Evolutionary conservation across 2,113 vertebrate genomes (phyloP).

Genomic region (Thryonomys swinderianus): DNA sequence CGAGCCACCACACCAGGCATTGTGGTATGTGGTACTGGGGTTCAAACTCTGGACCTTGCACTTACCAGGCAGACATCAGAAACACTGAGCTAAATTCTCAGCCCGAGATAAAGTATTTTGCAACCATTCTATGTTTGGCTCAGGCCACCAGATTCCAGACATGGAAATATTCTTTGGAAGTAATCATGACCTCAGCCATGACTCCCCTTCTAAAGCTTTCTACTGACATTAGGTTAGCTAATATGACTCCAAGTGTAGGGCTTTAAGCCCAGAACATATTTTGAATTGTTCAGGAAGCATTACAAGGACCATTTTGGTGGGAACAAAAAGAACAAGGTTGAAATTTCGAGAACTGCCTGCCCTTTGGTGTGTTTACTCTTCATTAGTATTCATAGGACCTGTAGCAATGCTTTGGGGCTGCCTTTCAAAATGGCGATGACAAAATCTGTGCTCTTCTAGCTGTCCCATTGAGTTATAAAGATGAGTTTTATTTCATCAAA

Average conservation of each 20-base stretch:
- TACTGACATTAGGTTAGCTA: background rate
- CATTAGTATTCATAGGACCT: constrained; percentile 49
- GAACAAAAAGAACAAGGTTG: background rate
- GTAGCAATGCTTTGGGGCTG: background rate
- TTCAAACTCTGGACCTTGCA: no score
- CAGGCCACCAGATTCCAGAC: background rate
- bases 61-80: no score
- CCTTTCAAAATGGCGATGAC: constrained; percentile 31
- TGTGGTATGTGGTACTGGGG: no score
- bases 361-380: background rate
- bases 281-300: background rate
- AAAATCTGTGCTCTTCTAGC: constrained; percentile 28
- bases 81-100: no score
- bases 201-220: background rate
- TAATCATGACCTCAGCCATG: background rate
- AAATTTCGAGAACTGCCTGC: constrained; percentile 13
- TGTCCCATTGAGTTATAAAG: constrained; percentile 42
- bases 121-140: background rate
- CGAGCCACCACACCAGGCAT: no score
- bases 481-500: constrained; percentile 58
- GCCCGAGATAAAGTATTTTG: no score
- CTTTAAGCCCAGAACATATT: background rate
- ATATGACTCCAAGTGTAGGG: background rate
- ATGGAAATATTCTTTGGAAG: background rate
- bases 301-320: background rate